Base-by-base conservation (phyloP, 2,113 vertebrate genomes). In the Delphinapterus leucas region DNA sequence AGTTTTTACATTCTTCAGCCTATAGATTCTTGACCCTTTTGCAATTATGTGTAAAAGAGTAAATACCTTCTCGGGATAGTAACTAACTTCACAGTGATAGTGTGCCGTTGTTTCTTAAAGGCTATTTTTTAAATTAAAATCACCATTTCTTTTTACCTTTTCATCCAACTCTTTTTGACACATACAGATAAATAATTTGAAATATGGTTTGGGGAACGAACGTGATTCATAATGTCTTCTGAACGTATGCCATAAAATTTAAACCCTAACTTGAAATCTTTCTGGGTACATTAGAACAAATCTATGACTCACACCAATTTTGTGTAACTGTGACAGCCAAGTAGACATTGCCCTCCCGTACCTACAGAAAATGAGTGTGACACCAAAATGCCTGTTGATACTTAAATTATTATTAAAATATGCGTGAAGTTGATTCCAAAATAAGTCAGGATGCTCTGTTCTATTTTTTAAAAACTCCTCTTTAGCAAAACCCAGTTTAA, bases 401-500 rank as follows among this genome's bases (percentile, higher is more conserved):
- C 38, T 38, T 38, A 38, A 38, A 38, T 38, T 38, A 68, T 87
- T 70, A 76, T 85, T 97, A 97, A 98, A 97, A 96, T 95, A 90
- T 49, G 12, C 18, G 47, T 15, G 74, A 96, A 58, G 6, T 83
- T 85, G 53, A 96, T 95, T 97, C 3, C 38, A 97, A 93, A 93
- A 73, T 61, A 93, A 36, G 1, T 49, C 76, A 89, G 11, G 36
- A 96, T 20, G 47, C 44, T 68, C 93, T 63, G 77, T 5, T 41
- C 25, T 74, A 58, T 90, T 95, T 61, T 76, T 71, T 21, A 18
- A 77, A 93, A 96, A 87, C 65, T 28, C 91, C 73, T 97, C 65
- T 83, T 91, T 33, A 58, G 58, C 71, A 96, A 97, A 98, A 98
- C 5, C 86, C 33, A 97, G 76, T 95, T 97, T 97, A 96, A 97